A percentile compares a stretch with the other conserved stretches of the same genome.
These are phyloP conservation scores for Chaetops frenatus DNA, from an alignment of 2,113 vertebrate species.

Conservation along the genomic window DNA sequence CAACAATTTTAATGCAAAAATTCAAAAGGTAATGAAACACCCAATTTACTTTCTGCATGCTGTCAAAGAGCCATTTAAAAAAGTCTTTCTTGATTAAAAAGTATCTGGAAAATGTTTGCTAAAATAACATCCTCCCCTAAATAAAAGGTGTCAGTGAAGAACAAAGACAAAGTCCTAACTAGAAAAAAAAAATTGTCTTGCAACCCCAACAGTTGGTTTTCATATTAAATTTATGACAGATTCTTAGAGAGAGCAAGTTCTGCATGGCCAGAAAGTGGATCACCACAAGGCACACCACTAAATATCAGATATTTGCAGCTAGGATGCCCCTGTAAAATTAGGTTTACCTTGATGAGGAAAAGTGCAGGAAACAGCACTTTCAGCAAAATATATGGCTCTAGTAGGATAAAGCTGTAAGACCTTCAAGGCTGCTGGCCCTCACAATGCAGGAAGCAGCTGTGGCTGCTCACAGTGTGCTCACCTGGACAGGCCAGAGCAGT, in stretches of 20 bases:
- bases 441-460: neutral
- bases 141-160: neutral
- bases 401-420: neutral
- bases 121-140: neutral
- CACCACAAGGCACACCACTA: neutral
- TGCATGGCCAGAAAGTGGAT: neutral
- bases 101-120: neutral
- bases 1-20: neutral
- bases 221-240: neutral
- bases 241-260: neutral
- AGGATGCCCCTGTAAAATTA: neutral
- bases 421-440: neutral
- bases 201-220: neutral
- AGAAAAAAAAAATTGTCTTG: neutral
- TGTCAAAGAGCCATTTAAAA: neutral
- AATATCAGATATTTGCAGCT: neutral
- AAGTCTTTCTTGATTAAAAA: neutral
- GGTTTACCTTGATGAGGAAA: neutral
- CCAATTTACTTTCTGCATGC: neutral
- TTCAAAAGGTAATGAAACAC: neutral
- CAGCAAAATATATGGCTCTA: neutral
- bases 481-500: neutral
- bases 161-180: neutral
- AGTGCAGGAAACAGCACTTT: neutral
- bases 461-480: neutral